A percentile compares a stretch with the other conserved stretches of the same genome.
Evolutionary conservation across 1,140 invertebrate genomes (phyloP).

Genomic region (Hypothenemus hampei): DNA sequence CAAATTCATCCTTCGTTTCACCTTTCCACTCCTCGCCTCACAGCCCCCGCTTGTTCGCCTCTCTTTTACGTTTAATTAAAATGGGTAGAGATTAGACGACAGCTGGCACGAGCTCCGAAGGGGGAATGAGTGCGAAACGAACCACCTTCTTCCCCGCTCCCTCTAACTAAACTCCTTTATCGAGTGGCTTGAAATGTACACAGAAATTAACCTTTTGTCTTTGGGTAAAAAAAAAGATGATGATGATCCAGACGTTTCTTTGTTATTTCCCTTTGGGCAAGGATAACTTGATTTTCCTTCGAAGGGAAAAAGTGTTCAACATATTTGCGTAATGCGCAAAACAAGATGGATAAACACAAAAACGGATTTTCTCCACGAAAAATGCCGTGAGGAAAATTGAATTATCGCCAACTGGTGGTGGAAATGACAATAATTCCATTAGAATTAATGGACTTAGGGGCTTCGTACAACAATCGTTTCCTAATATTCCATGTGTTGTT

Average conservation of each 20-base stretch:
- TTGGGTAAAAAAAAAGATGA: too few species aligned
- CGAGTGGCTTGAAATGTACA: too few species aligned
- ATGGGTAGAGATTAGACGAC: constrained; percentile 22
- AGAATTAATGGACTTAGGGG: constrained; percentile 20
- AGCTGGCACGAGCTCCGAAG: constrained; percentile 17
- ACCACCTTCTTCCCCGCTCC: constrained; percentile 5
- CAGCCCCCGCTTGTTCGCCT: constrained; percentile 1
- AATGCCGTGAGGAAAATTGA: constrained; percentile 22
- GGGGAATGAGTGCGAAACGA: constrained; percentile 4
- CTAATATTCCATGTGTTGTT: constrained; percentile 18
- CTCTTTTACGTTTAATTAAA: constrained; percentile 17
- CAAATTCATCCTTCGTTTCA: too few species aligned
- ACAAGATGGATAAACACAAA: constrained; percentile 3
- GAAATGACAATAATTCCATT: constrained; percentile 16
- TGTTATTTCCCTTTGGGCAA: too few species aligned
- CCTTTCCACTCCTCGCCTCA: not conserved
- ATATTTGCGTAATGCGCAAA: too few species aligned
- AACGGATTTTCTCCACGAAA: constrained; percentile 14
- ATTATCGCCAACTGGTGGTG: constrained; percentile 25
- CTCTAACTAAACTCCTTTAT: not conserved
- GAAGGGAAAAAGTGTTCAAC: too few species aligned
- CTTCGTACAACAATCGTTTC: not conserved
- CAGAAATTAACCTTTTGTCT: too few species aligned
- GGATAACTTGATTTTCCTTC: too few species aligned
- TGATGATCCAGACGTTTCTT: too few species aligned